Evolutionary conservation across 2,797 vertebrate species (phyloP).

Genomic region (Megalops cyprinoides): DNA sequence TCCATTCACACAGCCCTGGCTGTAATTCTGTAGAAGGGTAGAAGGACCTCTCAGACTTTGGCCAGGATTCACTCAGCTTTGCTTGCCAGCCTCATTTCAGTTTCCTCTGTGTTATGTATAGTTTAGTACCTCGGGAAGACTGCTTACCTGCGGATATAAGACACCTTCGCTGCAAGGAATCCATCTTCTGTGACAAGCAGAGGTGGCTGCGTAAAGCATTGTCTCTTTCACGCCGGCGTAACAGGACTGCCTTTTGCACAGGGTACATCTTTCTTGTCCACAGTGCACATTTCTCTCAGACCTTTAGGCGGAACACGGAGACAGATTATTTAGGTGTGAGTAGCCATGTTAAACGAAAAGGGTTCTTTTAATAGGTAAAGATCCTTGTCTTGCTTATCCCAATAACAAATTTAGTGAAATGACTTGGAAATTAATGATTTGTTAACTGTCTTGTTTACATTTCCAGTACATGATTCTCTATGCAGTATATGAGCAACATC

Average conservation of each 20-base stretch:
- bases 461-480: constrained; percentile 11
- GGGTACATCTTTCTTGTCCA: too few species aligned
- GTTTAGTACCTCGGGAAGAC: too few species aligned
- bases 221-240: neutral
- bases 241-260: neutral
- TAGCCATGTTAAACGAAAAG: neutral
- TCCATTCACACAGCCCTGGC: too few species aligned
- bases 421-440: neutral
- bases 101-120: too few species aligned
- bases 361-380: neutral
- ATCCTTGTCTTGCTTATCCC: neutral
- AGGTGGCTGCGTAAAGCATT: neutral
- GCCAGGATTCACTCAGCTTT: too few species aligned
- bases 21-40: too few species aligned
- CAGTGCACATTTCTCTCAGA: neutral
- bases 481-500: neutral
- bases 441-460: neutral
- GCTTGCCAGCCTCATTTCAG: too few species aligned
- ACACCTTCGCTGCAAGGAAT: constrained; percentile 8
- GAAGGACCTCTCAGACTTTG: too few species aligned
- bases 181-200: neutral
- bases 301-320: neutral
- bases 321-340: neutral
- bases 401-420: neutral
- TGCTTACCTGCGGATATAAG: too few species aligned